Percentiles rank a stretch among this genome's conserved stretches.
These are phyloP conservation scores for Hirudinaria manillensis DNA, from an alignment of 2,888 invertebrate genomes.

Conservation along the genomic window DNA sequence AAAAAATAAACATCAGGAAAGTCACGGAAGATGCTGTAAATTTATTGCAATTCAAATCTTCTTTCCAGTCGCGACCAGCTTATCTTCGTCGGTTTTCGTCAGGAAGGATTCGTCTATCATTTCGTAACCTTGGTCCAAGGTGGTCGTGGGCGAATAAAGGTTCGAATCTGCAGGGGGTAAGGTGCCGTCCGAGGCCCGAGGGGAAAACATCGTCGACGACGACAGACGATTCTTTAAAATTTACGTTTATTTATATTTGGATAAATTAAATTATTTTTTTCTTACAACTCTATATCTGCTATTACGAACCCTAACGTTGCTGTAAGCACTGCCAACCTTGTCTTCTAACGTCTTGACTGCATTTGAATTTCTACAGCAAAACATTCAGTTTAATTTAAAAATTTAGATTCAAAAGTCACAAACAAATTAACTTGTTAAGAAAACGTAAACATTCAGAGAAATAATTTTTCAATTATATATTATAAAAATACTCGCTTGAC, in stretches of 20 bases:
- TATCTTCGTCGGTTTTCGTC: no score
- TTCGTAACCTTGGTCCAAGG: not conserved
- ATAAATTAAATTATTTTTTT: no score
- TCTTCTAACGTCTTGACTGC: slow-evolving; percentile 96
- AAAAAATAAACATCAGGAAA: no score
- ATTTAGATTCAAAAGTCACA: not conserved
- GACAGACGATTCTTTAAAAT: no score
- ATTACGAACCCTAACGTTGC: slow-evolving; percentile 78
- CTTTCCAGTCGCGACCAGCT: no score
- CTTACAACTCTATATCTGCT: no score
- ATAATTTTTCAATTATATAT: not conserved
- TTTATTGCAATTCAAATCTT: no score
- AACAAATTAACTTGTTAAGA: not conserved
- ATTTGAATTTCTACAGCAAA: slow-evolving; percentile 72
- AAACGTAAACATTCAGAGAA: no score
- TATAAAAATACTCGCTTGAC: slow-evolving; percentile 62
- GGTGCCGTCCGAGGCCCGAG: not conserved
- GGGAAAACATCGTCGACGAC: not conserved
- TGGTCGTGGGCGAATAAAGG: slow-evolving; percentile 14
- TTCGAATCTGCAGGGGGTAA: not conserved
- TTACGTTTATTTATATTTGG: no score
- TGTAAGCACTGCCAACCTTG: slow-evolving; percentile 90
- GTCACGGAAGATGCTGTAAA: no score
- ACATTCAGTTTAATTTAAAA: not conserved
- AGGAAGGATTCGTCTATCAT: not conserved